Percentiles rank a stretch among this genome's conserved stretches.
Evolutionary conservation across 2,113 vertebrate genomes (phyloP).

Genomic region (Ictalurus punctatus): DNA sequence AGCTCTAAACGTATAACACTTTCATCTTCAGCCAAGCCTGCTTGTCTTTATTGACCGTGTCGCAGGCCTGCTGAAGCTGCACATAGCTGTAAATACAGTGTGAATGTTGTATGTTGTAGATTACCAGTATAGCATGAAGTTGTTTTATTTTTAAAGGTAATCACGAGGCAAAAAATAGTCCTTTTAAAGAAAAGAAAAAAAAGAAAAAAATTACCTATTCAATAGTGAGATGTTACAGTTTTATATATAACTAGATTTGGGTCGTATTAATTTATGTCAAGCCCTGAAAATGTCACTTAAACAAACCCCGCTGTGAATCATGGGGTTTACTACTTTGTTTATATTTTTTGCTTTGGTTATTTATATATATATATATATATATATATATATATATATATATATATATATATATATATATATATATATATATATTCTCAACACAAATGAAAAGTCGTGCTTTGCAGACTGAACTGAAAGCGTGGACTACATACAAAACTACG

Average conservation of each 20-base stretch:
- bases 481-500: not conserved
- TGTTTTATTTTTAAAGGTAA: conserved; percentile 29
- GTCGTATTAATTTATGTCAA: conserved; percentile 55
- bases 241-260: conserved; percentile 51
- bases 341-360: not conserved
- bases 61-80: conserved; percentile 47
- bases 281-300: conserved; percentile 38
- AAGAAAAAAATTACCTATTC: conserved; percentile 44
- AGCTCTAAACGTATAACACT: not conserved
- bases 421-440: conserved; percentile 6
- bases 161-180: conserved; percentile 23
- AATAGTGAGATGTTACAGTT: conserved; percentile 51
- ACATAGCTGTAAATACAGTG: conserved; percentile 57
- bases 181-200: conserved; percentile 21
- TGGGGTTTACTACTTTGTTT: conserved; percentile 22
- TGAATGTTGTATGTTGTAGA: conserved; percentile 55
- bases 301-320: conserved; percentile 22
- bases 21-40: conserved; percentile 1
- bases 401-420: not conserved
- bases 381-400: too few species aligned
- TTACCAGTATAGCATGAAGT: conserved; percentile 53
- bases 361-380: not conserved
- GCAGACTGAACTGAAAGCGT: not conserved
- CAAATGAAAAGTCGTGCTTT: not conserved
- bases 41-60: conserved; percentile 25